phyloP scores from a whole-genome alignment of 2,113 vertebrate species.

The Phylloscopus whistleri region DNA sequence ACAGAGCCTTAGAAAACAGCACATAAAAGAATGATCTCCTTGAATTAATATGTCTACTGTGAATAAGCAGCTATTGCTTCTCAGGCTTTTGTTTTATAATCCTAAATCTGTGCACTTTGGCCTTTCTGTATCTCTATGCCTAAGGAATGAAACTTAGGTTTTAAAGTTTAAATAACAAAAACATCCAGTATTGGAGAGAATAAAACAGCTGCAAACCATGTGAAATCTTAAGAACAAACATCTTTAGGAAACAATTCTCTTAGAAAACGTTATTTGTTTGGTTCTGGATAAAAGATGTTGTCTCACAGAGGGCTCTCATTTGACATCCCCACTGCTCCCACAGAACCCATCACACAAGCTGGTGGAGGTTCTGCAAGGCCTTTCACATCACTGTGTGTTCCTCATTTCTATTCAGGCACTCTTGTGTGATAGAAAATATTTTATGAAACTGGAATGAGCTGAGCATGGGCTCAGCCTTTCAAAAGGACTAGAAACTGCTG shows the following conservation, averaged over 20 bases:
- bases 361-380: background rate
- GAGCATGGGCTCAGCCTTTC: background rate
- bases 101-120: slow-evolving; percentile 29
- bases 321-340: background rate
- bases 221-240: background rate
- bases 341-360: background rate
- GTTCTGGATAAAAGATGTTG: background rate
- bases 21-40: slow-evolving; percentile 39
- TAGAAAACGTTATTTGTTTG: background rate
- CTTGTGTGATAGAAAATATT: background rate
- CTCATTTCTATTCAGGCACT: background rate
- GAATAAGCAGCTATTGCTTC: slow-evolving; percentile 55
- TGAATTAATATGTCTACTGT: slow-evolving; percentile 53
- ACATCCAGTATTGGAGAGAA: background rate
- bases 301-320: background rate
- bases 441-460: background rate
- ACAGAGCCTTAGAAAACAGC: slow-evolving; percentile 41
- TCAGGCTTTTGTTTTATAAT: slow-evolving; percentile 56
- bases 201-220: background rate
- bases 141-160: background rate
- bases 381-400: background rate
- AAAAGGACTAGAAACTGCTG: background rate
- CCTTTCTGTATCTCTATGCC: background rate
- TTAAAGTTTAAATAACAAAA: background rate
- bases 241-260: background rate